A percentile compares a stretch with the other conserved stretches of the same genome.
phyloP scores from a whole-genome alignment of 2,113 vertebrate species.

The Gymnogyps californianus region DNA sequence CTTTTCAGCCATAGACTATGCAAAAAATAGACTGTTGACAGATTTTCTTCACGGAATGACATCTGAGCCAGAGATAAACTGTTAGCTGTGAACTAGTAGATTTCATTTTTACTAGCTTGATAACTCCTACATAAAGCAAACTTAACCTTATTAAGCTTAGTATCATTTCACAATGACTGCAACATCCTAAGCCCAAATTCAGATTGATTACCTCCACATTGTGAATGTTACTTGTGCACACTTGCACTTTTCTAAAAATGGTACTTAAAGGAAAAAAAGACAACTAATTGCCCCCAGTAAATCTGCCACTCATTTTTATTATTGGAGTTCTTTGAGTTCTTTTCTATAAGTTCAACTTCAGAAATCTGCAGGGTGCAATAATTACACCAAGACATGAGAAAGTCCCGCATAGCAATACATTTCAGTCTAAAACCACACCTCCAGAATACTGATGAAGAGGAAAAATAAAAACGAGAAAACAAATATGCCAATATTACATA shows the following conservation, averaged over 20 bases:
- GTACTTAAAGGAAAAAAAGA: neutral
- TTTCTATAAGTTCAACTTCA: neutral
- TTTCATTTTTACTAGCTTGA: neutral
- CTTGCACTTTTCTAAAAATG: neutral
- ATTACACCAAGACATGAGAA: conserved; percentile 48
- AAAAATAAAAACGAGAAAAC: conserved; percentile 55
- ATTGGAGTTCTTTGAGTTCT: neutral
- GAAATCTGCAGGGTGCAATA: conserved; percentile 27
- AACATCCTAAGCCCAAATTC: neutral
- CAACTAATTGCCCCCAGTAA: neutral
- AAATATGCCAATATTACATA: conserved; percentile 73
- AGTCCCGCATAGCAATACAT: conserved; percentile 44
- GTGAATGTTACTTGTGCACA: neutral
- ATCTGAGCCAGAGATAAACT: neutral
- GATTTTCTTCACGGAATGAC: neutral
- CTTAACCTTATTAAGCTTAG: neutral
- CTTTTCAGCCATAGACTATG: neutral
- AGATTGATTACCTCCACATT: neutral
- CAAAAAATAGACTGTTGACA: neutral
- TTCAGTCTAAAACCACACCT: conserved; percentile 60
- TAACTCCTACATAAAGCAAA: neutral
- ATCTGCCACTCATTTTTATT: neutral
- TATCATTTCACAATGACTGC: neutral
- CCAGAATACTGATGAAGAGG: conserved; percentile 63
- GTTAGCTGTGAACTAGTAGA: neutral